phyloP scores from a whole-genome alignment of 2,113 vertebrate genomes.

The Sebastes fasciatus region DNA sequence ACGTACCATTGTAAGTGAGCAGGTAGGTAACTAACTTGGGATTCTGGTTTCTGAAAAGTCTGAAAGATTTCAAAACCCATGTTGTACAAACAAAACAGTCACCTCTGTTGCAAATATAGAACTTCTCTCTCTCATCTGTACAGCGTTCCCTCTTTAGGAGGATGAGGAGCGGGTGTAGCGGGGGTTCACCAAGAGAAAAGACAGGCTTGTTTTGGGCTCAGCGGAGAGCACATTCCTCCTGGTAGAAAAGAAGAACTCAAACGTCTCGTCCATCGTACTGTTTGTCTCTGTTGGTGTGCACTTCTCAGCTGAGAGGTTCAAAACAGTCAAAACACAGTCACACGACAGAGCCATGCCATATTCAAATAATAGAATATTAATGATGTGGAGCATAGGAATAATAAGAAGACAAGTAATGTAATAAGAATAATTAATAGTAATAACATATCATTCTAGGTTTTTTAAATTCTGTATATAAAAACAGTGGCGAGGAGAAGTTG shows the following conservation, averaged over 20 bases:
- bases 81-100: constrained; percentile 79
- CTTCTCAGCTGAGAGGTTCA: constrained; percentile 54
- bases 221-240: constrained; percentile 66
- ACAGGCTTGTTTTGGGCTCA: constrained; percentile 57
- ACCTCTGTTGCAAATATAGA: constrained; percentile 81
- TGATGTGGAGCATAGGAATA: constrained; percentile 73
- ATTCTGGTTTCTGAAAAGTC: constrained; percentile 73
- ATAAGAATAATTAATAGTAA: constrained; percentile 79
- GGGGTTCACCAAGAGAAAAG: constrained; percentile 67
- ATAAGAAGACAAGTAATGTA: constrained; percentile 75
- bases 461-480: constrained; percentile 75
- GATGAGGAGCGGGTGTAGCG: constrained; percentile 51
- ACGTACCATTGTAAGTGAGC: constrained; percentile 65
- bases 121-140: constrained; percentile 73
- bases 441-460: constrained; percentile 72
- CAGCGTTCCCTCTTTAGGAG: constrained; percentile 63
- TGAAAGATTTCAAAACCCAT: constrained; percentile 73
- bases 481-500: constrained; percentile 69
- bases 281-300: constrained; percentile 60
- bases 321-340: constrained; percentile 77
- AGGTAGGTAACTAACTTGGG: constrained; percentile 64
- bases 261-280: constrained; percentile 49
- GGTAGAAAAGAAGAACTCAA: constrained; percentile 66
- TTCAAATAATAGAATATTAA: constrained; percentile 72
- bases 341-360: constrained; percentile 78